phyloP scores from a whole-genome alignment of 2,888 invertebrate species.

The Petrolisthes manimaculis region DNA sequence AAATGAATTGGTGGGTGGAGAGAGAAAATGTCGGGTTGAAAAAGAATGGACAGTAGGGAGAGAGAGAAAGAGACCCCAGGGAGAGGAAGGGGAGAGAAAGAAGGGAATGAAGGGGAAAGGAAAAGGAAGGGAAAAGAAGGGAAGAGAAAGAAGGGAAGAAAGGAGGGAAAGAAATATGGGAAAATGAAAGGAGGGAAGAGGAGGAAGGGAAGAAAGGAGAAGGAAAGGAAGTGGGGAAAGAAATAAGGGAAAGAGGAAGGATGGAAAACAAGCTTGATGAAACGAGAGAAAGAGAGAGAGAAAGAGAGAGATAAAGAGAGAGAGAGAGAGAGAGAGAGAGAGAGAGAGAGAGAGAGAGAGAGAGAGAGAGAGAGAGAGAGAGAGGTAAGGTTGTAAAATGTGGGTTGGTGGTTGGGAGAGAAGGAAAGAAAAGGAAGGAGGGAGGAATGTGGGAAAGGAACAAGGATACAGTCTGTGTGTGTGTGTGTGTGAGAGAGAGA shows the following conservation, averaged over 20 bases:
- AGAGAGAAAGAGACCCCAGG: background rate
- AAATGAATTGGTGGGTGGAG: background rate
- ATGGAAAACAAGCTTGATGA: background rate
- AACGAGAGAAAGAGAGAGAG: background rate
- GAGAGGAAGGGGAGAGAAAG: background rate
- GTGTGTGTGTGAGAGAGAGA: background rate
- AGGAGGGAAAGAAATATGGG: background rate
- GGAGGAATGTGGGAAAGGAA: background rate
- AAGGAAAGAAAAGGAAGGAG: background rate
- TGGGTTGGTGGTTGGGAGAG: background rate
- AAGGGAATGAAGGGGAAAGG: too few species aligned
- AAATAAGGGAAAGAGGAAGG: background rate
- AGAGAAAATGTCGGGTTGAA: background rate
- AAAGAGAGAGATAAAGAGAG: background rate
- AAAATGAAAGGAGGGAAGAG: background rate
- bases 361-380: background rate
- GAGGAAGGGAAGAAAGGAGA: background rate
- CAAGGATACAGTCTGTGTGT: background rate
- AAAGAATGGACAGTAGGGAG: background rate
- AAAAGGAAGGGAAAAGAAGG: background rate
- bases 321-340: background rate
- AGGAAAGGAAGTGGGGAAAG: background rate
- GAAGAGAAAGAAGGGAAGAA: background rate
- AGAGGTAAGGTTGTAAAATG: background rate
- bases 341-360: background rate